Evolutionary conservation across 2,113 vertebrate species (phyloP), one percentile per base, ranked within the genome.

Genomic region (Oryzias javanicus): DNA sequence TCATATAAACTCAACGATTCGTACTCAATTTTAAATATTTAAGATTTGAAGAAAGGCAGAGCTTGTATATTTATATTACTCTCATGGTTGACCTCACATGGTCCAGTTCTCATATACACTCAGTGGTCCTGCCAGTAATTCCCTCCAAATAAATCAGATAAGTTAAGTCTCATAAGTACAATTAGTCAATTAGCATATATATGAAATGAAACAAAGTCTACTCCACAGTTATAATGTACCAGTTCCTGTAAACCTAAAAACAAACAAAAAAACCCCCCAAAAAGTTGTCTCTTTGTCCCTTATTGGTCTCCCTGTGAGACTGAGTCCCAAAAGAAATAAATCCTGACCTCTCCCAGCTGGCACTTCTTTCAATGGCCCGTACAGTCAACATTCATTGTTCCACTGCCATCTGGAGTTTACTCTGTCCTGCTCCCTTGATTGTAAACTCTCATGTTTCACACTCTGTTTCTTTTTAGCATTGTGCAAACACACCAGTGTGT

Each of bases 321-420:
- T 60, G 42, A 62, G 35, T 69, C 81, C 67, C 46, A 19, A 16
- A 55, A 69, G 80, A 81, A 46, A 68, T 46, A 59, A 64, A 49
- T 62, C 29, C 27, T 75, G 61, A 86, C 75, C 79, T 83, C 56
- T 18, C 67, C 65, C 74, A 77, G 78, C 72, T 85, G 78, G 78
- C 78, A 72, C 14, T 22, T 58, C 70, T 71, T 81, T 71, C 58
- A 0, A 27, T 66, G 60, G 70, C 67, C 64, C 60, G 7, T 17
- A 67, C 60, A 46, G 58, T 80, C 74, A 69, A 59, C 70, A 69
- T 69, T 63, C 60, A 50, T 13, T 25, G 51, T 67, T 74, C 80
- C 73, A 77, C 60, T 55, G 49, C 79, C 86, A 84, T 78, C 77
- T 78, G 71, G 61, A 80, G n/a, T 53, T 2, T 45, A 61, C 60